A percentile compares a stretch with the other conserved stretches of the same genome.
These are phyloP conservation scores for Galerucella nymphaeae DNA, from an alignment of 2,888 invertebrate species.

Conservation along the genomic window DNA sequence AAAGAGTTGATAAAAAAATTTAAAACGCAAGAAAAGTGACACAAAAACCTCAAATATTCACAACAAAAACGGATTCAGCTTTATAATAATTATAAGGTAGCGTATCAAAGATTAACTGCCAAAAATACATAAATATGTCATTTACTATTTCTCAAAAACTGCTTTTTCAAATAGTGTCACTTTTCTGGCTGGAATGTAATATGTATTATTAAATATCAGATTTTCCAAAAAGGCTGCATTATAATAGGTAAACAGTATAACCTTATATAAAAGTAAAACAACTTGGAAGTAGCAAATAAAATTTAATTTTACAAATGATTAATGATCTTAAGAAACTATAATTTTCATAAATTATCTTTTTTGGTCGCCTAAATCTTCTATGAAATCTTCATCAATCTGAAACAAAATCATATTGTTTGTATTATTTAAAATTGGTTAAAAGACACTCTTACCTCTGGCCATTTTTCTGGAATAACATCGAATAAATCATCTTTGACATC, in stretches of 20 bases:
- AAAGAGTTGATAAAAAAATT: no score
- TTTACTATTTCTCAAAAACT: no score
- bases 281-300: background rate
- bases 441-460: slow-evolving; percentile 81
- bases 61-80: no score
- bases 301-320: slow-evolving; percentile 17
- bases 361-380: slow-evolving; percentile 92
- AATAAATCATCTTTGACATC: slow-evolving; percentile 98
- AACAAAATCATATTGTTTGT: slow-evolving; percentile 21
- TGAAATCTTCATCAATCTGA: slow-evolving; percentile 89
- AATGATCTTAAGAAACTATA: slow-evolving; percentile 32
- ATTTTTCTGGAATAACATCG: slow-evolving; percentile 98
- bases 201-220: no score
- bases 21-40: no score
- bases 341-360: slow-evolving; percentile 75
- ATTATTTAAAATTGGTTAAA: background rate
- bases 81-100: no score
- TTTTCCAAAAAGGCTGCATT: no score
- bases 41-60: no score
- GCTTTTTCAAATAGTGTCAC: no score
- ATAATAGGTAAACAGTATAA: background rate
- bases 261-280: background rate
- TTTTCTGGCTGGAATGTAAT: no score
- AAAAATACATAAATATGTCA: no score
- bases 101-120: no score